Evolutionary conservation across 2,888 invertebrate species (phyloP).

Genomic region (Athripsodes cinereus): DNA sequence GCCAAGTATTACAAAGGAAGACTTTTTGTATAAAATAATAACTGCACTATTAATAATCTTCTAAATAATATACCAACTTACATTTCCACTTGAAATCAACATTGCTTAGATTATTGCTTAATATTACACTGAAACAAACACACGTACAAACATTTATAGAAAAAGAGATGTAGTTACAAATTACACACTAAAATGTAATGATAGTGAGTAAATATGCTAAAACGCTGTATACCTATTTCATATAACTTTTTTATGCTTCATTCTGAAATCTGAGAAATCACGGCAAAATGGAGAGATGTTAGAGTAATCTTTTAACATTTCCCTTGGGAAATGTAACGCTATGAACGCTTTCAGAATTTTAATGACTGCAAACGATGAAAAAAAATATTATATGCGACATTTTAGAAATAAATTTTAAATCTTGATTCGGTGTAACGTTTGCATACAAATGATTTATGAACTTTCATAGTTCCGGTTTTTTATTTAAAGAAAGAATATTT

Average conservation of each 20-base stretch:
- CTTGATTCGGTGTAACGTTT: neutral
- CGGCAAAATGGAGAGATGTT: neutral
- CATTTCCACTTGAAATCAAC: too few species aligned
- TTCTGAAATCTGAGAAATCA: neutral
- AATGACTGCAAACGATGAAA: neutral
- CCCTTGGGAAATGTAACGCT: neutral
- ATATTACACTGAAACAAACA: too few species aligned
- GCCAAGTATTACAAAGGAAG: too few species aligned
- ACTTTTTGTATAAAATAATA: too few species aligned
- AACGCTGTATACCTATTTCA: too few species aligned
- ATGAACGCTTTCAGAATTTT: neutral
- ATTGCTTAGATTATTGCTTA: too few species aligned
- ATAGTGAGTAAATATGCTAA: neutral
- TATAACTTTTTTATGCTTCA: neutral
- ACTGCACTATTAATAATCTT: too few species aligned
- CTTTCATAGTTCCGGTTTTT: too few species aligned
- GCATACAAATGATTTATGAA: neutral
- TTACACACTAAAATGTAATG: neutral
- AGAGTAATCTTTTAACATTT: neutral
- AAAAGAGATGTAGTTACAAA: too few species aligned
- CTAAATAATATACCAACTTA: too few species aligned
- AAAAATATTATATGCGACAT: neutral
- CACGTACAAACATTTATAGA: too few species aligned
- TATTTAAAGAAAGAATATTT: too few species aligned
- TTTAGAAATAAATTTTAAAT: slow-evolving; percentile 2